Evolutionary conservation across 2,113 vertebrate species (phyloP), one percentile per base, ranked within the genome.

Genomic region (Narcine bancroftii): DNA sequence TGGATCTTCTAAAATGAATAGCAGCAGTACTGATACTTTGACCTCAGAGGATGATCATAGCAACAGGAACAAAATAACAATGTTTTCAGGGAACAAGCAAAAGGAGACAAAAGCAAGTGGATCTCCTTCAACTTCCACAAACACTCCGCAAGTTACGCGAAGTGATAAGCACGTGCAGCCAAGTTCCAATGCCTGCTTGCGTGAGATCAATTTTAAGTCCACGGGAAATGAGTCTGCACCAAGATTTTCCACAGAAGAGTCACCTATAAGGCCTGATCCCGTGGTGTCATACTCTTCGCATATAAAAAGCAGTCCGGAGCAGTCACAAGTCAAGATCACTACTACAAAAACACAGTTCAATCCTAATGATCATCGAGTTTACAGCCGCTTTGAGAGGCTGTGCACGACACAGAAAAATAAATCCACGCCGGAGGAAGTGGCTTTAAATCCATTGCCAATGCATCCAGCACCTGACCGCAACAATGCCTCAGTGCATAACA

Each of bases 351-450:
- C 95, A 95, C 71, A 93, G 96, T 0, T 6, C 89, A 94, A 94
- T 36, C 93, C 95, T 50, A 93, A 92, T 0, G 96, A 97, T 53
- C 95, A 93, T 75, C 95, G 96, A 10, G 93, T 97, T 71, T 97
- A 97, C 66, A 99, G 97, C 94, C 96, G 97, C 92, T 98, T 97
- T 94, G 98, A 99, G 92, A 96, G 97, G 0, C 96, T 98, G 93
- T 97, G 94, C 93, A 96, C 96, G 39, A 92, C 96, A 3, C 97
- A 98, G 94, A 96, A 93, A 94, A 93, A 94, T 76, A 63, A 92
- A 72, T 94, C 15, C 19, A 91, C 42, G 29, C 42, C 1, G 2
- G 24, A 45, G 29, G 39, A 11, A 33, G 47, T 39, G 6, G 89
- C 1, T 24, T 42, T 2, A 45, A 47, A 42, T 66, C 24, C 63